A percentile compares a stretch with the other conserved stretches of the same genome.
Evolutionary conservation across 2,888 invertebrate species (phyloP).

Genomic region (Erebia palarica): DNA sequence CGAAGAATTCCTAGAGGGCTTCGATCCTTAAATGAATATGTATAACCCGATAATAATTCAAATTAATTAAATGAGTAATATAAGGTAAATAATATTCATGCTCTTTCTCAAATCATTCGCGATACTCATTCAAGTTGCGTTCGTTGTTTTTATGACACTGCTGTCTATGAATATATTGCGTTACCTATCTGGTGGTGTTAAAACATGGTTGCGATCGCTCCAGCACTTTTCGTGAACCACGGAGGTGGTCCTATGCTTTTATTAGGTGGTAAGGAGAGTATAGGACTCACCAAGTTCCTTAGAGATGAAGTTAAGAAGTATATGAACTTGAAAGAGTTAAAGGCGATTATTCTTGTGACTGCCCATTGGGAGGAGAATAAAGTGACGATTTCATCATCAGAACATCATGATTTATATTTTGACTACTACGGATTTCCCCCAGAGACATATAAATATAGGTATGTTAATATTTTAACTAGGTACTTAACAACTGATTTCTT

Average conservation of each 20-base stretch:
- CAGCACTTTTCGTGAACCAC: slow-evolving; percentile 74
- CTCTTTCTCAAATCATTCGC: slow-evolving; percentile 72
- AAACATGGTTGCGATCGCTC: slow-evolving; percentile 70
- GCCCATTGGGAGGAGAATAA: slow-evolving; percentile 73
- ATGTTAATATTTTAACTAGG: slow-evolving; percentile 41
- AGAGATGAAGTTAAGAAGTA: slow-evolving; percentile 69
- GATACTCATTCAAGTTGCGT: slow-evolving; percentile 65
- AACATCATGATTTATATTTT: slow-evolving; percentile 69
- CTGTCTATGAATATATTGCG: slow-evolving; percentile 74
- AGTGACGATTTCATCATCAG: slow-evolving; percentile 71
- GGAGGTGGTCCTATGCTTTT: slow-evolving; percentile 75
- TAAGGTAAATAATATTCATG: slow-evolving; percentile 54
- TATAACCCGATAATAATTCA: no score
- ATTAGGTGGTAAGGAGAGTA: slow-evolving; percentile 68
- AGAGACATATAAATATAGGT: slow-evolving; percentile 70
- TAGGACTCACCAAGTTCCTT: slow-evolving; percentile 64
- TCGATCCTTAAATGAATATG: no score
- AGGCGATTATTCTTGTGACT: slow-evolving; percentile 72
- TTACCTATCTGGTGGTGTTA: slow-evolving; percentile 59
- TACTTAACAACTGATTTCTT: no score
- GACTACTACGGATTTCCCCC: slow-evolving; percentile 77
- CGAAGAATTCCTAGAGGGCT: no score
- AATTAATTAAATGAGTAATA: background rate
- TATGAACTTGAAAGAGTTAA: slow-evolving; percentile 63
- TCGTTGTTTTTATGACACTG: slow-evolving; percentile 72